These are phyloP conservation scores for Trichoplusia ni DNA, from an alignment of 1,140 invertebrate genomes.

Conservation along the genomic window DNA sequence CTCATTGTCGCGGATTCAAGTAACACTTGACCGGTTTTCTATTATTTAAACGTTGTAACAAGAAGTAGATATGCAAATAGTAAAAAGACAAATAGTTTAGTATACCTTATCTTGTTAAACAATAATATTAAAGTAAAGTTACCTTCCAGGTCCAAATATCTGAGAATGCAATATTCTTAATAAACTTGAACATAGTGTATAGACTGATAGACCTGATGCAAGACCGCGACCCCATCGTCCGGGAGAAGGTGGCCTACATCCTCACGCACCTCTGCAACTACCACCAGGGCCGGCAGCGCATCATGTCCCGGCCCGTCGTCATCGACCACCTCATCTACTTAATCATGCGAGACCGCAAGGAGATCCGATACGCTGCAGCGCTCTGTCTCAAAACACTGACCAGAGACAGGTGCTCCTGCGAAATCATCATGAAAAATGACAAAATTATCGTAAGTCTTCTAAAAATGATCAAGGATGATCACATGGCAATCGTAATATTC, in stretches of 20 bases:
- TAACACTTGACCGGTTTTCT: too few relatives aligned
- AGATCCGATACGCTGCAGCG: conserved; percentile 67
- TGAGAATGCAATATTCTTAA: conserved; percentile 68
- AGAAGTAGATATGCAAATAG: too few relatives aligned
- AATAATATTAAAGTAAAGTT: neutral
- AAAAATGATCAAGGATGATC: conserved; percentile 66
- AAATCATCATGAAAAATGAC: conserved; percentile 50
- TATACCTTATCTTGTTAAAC: conserved; percentile 21
- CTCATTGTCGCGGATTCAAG: too few relatives aligned
- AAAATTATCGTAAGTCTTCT: conserved; percentile 61
- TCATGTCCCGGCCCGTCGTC: conserved; percentile 51
- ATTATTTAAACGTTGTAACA: too few relatives aligned
- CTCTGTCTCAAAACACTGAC: conserved; percentile 55
- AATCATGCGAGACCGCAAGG: conserved; percentile 60
- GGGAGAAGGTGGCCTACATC: conserved; percentile 66
- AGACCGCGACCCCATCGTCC: conserved; percentile 53
- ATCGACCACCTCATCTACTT: conserved; percentile 62
- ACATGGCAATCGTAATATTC: conserved; percentile 58
- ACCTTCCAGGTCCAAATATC: conserved; percentile 67
- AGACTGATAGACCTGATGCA: conserved; percentile 63
- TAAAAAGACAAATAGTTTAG: too few relatives aligned
- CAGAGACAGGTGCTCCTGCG: conserved; percentile 51
- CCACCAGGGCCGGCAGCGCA: conserved; percentile 59
- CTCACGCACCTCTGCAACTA: conserved; percentile 60
- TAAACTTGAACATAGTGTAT: conserved; percentile 60